Base-by-base conservation (phyloP, 2,888 invertebrate species). In the Listrodromus nycthemerus region DNA sequence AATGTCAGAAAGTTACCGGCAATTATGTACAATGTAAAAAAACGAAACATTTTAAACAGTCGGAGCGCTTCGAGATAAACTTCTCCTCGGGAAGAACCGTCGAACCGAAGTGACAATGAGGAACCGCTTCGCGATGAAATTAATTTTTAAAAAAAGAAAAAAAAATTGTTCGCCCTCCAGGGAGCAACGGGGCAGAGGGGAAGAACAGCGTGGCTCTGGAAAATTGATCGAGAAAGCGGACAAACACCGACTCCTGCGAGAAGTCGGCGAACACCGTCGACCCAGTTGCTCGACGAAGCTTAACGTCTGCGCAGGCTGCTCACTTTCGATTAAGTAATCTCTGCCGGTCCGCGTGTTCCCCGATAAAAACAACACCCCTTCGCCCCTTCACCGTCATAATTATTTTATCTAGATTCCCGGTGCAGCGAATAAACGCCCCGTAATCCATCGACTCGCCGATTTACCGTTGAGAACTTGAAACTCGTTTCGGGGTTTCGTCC, bases 291-390 rank as follows among this genome's bases (percentile, higher is more conserved):
- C 89, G 89, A 78, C 88, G 87, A 86, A 90, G 91, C 91, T 86
- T 89, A 80, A 86, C 89, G 83, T 86, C 85, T 74, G 85, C 86
- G 84, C 87, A 85, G 85, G 86, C 88, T 89, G 87, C 87, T 90
- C 88, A 90, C 89, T 91, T 91, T 90, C 89, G 90, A 91, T 91
- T 90, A 89, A 90, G 90, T 90, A 90, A 90, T 90, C 86, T 85
- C 83, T 87, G 41, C 73, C 82, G n/a, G 41, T 83, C 70, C 75
- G 69, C 70, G 66, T 76, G 61, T 45, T 75, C 48, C 78, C 86
- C 86, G 87, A 90, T 90, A 89, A 89, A 88, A 85, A 69, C 75
- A 55, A 65, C 69, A 73, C 77, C 77, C 74, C 63, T 75, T 82
- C 82, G 73, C 77, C 30, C 50, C 4, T 48, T 24, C 45, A n/a